A percentile compares a stretch with the other conserved stretches of the same genome.
Evolutionary conservation across 2,113 vertebrate species (phyloP).

Genomic region (Semnopithecus entellus): DNA sequence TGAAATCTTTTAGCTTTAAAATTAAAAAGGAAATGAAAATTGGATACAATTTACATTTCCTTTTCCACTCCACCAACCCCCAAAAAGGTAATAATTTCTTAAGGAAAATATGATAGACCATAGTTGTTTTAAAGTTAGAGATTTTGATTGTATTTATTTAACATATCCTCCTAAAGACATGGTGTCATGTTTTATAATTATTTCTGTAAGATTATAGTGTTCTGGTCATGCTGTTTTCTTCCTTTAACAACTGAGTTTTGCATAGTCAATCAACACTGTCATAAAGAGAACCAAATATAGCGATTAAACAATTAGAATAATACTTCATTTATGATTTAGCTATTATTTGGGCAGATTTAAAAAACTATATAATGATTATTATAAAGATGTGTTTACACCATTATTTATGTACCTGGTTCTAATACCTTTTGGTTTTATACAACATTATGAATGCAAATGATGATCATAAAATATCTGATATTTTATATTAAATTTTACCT

Average conservation of each 20-base stretch:
- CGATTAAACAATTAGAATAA: slow-evolving; percentile 51
- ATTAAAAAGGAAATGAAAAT: not conserved
- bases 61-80: not conserved
- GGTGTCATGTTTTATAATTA: not conserved
- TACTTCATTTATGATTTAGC: slow-evolving; percentile 34
- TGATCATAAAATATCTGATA: slow-evolving; percentile 2
- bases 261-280: not conserved
- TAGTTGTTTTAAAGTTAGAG: not conserved
- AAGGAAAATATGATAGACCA: not conserved
- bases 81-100: not conserved
- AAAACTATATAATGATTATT: slow-evolving; percentile 47
- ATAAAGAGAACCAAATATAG: not conserved
- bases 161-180: not conserved
- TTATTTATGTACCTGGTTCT: slow-evolving; percentile 49
- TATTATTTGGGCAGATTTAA: slow-evolving; percentile 34
- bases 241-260: not conserved
- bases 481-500: slow-evolving; percentile 36
- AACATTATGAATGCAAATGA: slow-evolving; percentile 5
- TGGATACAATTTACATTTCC: not conserved
- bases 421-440: not conserved
- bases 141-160: not conserved
- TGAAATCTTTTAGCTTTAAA: not conserved
- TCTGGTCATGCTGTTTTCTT: not conserved
- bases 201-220: not conserved
- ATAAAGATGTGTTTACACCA: slow-evolving; percentile 38